These are phyloP conservation scores for Elaeidobius kamerunicus DNA, from an alignment of 2,888 invertebrate species.

Conservation along the genomic window DNA sequence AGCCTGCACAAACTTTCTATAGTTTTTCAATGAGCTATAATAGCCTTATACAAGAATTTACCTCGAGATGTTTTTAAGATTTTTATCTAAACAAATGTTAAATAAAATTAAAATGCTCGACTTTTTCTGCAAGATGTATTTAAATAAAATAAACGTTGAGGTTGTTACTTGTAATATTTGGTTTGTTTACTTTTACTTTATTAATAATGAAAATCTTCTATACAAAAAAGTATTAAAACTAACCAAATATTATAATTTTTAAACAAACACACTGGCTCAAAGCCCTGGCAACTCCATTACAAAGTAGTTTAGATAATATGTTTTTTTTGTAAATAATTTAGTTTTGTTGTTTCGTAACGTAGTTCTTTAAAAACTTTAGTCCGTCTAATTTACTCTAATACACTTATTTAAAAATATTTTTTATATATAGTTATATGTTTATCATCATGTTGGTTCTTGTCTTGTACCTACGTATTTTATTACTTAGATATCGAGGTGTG, in stretches of 20 bases:
- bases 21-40: too few species aligned
- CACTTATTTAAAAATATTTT: slow-evolving; percentile 21
- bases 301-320: slow-evolving; percentile 19
- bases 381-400: slow-evolving; percentile 23
- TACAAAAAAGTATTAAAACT: too few species aligned
- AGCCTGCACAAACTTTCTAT: too few species aligned
- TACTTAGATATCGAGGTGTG: background rate
- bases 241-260: slow-evolving; percentile 13
- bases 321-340: slow-evolving; percentile 21
- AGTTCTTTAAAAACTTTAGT: slow-evolving; percentile 19
- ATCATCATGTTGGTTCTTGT: slow-evolving; percentile 14
- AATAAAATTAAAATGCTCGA: slow-evolving; percentile 5
- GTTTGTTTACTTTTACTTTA: too few species aligned
- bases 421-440: slow-evolving; percentile 26
- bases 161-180: slow-evolving; percentile 4
- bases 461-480: slow-evolving; percentile 9
- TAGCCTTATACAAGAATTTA: too few species aligned
- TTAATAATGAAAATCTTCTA: too few species aligned
- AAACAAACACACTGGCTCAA: slow-evolving; percentile 20
- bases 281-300: slow-evolving; percentile 28
- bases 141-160: slow-evolving; percentile 2
- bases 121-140: slow-evolving; percentile 5
- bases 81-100: slow-evolving; percentile 2
- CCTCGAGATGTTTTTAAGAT: background rate
- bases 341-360: slow-evolving; percentile 22